phyloP scores from a whole-genome alignment of 2,113 vertebrate genomes.

The Petrocephalus zakoni region DNA sequence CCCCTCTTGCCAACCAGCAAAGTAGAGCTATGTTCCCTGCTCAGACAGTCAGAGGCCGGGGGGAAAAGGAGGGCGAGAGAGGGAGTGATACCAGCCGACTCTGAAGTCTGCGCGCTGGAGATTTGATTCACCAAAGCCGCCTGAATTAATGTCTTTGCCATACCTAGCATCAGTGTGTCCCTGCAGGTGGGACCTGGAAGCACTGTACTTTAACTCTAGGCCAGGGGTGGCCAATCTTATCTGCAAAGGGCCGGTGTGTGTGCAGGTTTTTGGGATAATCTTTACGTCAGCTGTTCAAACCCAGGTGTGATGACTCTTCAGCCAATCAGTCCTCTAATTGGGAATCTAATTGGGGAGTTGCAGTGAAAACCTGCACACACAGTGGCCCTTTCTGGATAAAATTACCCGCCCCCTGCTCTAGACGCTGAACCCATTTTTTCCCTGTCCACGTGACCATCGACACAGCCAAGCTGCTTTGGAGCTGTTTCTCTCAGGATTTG shows the following conservation, averaged over 20 bases:
- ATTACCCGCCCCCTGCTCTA: neutral
- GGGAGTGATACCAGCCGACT: neutral
- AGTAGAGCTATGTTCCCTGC: neutral
- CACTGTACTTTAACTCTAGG: neutral
- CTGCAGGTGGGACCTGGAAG: neutral
- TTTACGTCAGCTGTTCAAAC: too few relatives aligned
- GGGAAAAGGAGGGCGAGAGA: neutral
- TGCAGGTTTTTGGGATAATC: too few relatives aligned
- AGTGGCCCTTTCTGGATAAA: too few relatives aligned
- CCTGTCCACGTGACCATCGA: neutral
- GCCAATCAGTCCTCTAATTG: too few relatives aligned
- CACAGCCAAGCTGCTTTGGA: neutral
- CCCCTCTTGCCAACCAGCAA: slow-evolving; percentile 2
- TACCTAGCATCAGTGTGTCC: neutral
- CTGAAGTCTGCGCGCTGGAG: neutral
- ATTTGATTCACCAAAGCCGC: neutral
- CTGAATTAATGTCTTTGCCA: neutral
- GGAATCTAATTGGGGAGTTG: too few relatives aligned
- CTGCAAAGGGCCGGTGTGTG: too few relatives aligned
- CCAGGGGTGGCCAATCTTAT: too few relatives aligned
- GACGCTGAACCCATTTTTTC: neutral
- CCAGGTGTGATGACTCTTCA: too few relatives aligned
- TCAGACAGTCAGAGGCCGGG: slow-evolving; percentile 7
- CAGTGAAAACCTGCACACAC: too few relatives aligned
- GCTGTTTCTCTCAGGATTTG: neutral